phyloP scores from a whole-genome alignment of 2,113 vertebrate genomes.

The Bettongia penicillata region DNA sequence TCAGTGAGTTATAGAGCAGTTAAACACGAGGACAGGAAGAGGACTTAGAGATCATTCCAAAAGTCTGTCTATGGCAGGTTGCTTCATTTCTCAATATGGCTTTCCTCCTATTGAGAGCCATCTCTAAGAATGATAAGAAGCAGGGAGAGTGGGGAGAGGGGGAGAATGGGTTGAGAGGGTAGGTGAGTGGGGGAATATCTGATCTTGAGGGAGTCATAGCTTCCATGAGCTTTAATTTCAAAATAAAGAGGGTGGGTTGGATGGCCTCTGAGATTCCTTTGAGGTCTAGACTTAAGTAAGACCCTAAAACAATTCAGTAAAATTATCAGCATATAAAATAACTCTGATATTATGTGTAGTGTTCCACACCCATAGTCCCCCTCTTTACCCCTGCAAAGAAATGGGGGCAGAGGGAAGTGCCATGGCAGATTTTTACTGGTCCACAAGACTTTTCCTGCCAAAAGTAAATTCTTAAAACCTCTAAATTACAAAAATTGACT shows the following conservation, averaged over 20 bases:
- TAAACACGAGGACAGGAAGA: neutral
- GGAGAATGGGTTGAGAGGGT: no score
- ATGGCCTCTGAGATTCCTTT: neutral
- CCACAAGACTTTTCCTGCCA: neutral
- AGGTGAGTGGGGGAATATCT: neutral
- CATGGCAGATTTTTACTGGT: neutral
- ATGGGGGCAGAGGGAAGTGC: neutral
- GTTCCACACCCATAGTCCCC: neutral
- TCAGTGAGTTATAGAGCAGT: neutral
- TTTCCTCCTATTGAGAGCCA: no score
- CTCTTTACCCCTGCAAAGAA: neutral
- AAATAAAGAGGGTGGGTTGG: neutral
- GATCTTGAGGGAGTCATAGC: neutral
- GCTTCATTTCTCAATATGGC: neutral
- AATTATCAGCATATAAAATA: neutral
- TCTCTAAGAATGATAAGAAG: no score
- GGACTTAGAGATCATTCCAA: neutral
- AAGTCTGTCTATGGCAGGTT: neutral
- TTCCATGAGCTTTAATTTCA: neutral
- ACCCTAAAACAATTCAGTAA: neutral
- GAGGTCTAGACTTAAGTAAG: neutral
- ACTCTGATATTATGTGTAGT: neutral
- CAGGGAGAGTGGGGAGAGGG: no score
- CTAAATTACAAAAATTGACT: neutral
- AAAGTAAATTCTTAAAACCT: neutral